Conservation (phyloP, 2,797 vertebrate species). For the Poecilia wingei region DNA sequence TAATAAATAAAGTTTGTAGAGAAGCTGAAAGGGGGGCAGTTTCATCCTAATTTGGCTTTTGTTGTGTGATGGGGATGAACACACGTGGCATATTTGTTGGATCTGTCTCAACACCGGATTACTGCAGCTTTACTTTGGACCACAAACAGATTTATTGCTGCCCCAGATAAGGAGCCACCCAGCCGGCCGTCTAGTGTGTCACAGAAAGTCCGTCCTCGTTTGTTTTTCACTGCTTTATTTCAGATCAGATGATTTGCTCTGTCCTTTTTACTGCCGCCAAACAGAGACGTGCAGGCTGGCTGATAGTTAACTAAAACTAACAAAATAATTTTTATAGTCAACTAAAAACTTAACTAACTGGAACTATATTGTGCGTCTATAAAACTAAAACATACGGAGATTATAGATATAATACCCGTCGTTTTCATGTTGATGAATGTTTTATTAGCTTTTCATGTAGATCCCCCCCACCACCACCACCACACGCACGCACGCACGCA, state of each 20-base stretch:
- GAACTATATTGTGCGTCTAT: too few species aligned
- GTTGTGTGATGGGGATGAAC: not conserved
- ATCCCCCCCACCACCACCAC: too few species aligned
- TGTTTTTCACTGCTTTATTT: not conserved
- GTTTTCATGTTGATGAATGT: too few species aligned
- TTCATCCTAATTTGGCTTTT: constrained; percentile 14
- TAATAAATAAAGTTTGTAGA: not conserved
- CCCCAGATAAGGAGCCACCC: constrained; percentile 37
- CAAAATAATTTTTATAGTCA: too few species aligned
- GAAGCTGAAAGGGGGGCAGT: not conserved
- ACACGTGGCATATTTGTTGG: constrained; percentile 8
- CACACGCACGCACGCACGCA: too few species aligned
- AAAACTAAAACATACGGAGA: too few species aligned
- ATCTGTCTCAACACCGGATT: constrained; percentile 48
- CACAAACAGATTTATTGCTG: constrained; percentile 30
- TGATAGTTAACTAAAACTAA: too few species aligned
- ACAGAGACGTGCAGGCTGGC: too few species aligned
- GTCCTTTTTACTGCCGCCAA: too few species aligned
- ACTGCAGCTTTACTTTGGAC: constrained; percentile 45
- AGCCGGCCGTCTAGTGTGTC: not conserved
- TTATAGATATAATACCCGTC: too few species aligned
- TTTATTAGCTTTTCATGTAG: too few species aligned
- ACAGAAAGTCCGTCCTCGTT: not conserved
- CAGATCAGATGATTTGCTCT: not conserved
- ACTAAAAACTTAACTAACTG: too few species aligned